Percentiles rank a stretch among this genome's conserved stretches.
Evolutionary conservation across 2,888 invertebrate species (phyloP).

Genomic region (Drosophila melanosoma): DNA sequence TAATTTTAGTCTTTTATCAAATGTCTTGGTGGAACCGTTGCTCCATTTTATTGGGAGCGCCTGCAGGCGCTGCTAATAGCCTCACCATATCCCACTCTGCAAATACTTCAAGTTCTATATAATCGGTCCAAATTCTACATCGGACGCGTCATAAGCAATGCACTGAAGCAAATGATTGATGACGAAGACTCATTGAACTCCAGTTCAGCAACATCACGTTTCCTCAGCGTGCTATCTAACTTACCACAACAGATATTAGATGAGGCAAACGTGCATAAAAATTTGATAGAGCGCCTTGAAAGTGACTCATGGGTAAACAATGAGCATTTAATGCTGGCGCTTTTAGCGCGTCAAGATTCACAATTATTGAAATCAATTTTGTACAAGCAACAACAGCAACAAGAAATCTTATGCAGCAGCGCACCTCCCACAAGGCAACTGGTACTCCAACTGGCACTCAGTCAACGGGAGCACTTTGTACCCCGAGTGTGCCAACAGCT

Average conservation of each 20-base stretch:
- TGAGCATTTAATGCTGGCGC: slow-evolving; percentile 64
- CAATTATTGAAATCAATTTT: slow-evolving; percentile 62
- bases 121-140: slow-evolving; percentile 55
- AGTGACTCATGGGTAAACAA: slow-evolving; percentile 35
- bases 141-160: slow-evolving; percentile 46
- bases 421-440: slow-evolving; percentile 67
- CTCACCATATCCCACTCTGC: slow-evolving; percentile 69
- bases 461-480: slow-evolving; percentile 77
- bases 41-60: slow-evolving; percentile 31
- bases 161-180: slow-evolving; percentile 53
- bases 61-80: slow-evolving; percentile 42
- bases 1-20: slow-evolving; percentile 50
- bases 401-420: slow-evolving; percentile 45
- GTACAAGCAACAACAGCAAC: slow-evolving; percentile 40
- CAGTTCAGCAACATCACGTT: slow-evolving; percentile 28
- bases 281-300: slow-evolving; percentile 52
- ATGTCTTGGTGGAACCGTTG: slow-evolving; percentile 32
- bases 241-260: slow-evolving; percentile 68
- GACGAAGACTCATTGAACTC: slow-evolving; percentile 31
- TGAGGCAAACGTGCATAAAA: slow-evolving; percentile 45
- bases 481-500: slow-evolving; percentile 67
- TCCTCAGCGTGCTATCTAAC: slow-evolving; percentile 73
- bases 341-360: slow-evolving; percentile 68
- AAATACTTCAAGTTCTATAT: slow-evolving; percentile 57
- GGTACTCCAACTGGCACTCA: slow-evolving; percentile 69